Conservation (phyloP, 1,140 invertebrate species). For the Pseudomyrmex gracilis region DNA sequence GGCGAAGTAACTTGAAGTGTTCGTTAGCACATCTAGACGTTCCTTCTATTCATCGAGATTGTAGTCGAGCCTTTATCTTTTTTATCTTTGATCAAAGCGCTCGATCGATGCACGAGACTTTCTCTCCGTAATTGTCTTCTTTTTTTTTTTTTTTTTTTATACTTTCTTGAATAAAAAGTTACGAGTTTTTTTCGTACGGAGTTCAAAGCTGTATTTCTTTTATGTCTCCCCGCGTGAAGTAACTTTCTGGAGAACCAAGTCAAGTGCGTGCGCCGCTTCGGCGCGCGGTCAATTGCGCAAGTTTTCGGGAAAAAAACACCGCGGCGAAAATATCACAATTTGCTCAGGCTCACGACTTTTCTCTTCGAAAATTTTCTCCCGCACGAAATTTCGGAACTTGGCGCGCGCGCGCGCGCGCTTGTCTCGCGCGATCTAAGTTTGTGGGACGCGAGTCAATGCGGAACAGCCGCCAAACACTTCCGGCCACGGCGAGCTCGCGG, state of each 20-base stretch:
- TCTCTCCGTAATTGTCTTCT: constrained; percentile 20
- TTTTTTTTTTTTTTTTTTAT: background rate
- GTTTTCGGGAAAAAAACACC: constrained; percentile 1
- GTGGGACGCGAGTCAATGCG: background rate
- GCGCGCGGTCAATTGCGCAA: constrained; percentile 9
- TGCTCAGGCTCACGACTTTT: background rate
- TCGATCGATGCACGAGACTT: constrained; percentile 2
- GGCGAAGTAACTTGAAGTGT: constrained; percentile 30
- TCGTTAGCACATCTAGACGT: constrained; percentile 61
- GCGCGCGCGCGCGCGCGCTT: background rate
- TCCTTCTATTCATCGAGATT: constrained; percentile 24
- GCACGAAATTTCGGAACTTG: constrained; percentile 24
- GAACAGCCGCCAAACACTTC: constrained; percentile 62
- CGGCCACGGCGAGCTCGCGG: constrained; percentile 78
- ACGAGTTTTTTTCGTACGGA: background rate
- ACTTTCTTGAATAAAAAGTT: constrained; percentile 13
- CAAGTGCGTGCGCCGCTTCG: background rate
- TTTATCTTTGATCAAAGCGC: constrained; percentile 57
- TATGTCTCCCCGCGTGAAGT: background rate
- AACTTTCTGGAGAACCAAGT: background rate
- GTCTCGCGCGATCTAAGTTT: background rate
- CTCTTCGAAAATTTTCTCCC: background rate
- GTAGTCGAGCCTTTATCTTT: constrained; percentile 50
- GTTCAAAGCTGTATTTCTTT: constrained; percentile 24
- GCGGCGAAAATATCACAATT: constrained; percentile 25